Evolutionary conservation across 2,113 vertebrate species (phyloP), one percentile per base, ranked within the genome.

Genomic region (Oceanodroma tethys): DNA sequence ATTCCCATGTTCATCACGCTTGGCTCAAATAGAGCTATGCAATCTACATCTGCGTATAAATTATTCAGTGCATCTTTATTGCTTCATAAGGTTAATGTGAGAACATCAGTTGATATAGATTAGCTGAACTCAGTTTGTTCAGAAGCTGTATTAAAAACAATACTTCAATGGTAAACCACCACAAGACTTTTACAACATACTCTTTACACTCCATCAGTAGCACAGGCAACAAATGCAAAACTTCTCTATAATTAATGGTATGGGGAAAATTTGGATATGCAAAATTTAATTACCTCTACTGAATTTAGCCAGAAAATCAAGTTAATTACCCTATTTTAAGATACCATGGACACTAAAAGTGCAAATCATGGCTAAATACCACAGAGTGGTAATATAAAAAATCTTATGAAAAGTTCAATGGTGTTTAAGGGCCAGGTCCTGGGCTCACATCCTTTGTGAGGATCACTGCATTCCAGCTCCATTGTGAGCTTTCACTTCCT

Each of bases 41-140:
- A 89, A 38, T 63, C 52, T 60, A 36, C 40, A 75, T 81, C 73
- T 63, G 34, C 21, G 11, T 29, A 36, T 97, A 75, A 97, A 96
- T 97, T 94, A 97, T 96, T 95, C 93, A 96, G 68, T 11, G 19
- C 26, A 27, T 72, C 70, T 85, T 94, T 95, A 95, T 96, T 96
- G 93, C 74, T 82, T 75, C 81, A 15, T 40, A 7, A 94, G 84
- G 89, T 81, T 75, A 52, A 85, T 65, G 90, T 83, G 90, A 81
- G 82, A 90, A 7, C 59, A 50, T 13, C 58, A 63, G 62, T 36
- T 76, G 81, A 65, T 42, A 83, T 0, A 36, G 85, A 76, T 83
- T 29, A 91, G 56, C 52, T 81, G 89, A 73, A 67, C 66, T 79
- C 63, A 32, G 55, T 59, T 72, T 71, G n/a, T 36, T 95, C 86